Conservation (phyloP, 2,797 vertebrate genomes). For the Alfaro cultratus region DNA sequence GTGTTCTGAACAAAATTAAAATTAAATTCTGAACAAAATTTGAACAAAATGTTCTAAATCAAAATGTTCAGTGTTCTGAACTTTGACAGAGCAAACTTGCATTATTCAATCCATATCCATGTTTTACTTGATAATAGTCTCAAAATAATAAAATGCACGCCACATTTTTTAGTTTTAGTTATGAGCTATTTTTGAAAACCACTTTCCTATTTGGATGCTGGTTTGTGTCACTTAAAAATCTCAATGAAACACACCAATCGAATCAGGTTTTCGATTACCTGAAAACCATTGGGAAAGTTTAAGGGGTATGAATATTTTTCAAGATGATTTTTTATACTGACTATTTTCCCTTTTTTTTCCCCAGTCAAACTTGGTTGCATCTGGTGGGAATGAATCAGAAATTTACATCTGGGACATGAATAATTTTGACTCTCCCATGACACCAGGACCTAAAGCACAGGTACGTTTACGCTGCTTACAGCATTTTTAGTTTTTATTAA, state of each 20-base stretch:
- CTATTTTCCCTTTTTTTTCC: neutral
- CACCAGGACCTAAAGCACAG: slow-evolving; percentile 96
- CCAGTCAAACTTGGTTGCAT: slow-evolving; percentile 93
- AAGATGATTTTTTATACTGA: neutral
- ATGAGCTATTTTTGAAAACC: neutral
- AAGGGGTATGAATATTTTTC: neutral
- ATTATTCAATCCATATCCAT: too few species aligned
- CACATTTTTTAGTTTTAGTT: neutral
- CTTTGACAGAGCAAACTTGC: too few species aligned
- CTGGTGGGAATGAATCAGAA: slow-evolving; percentile 97
- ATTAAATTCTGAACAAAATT: too few species aligned
- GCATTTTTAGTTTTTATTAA: neutral
- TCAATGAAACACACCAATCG: neutral
- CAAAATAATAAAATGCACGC: neutral
- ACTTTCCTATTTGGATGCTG: neutral
- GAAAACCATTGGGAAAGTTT: neutral
- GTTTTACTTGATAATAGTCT: too few species aligned
- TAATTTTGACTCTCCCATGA: slow-evolving; percentile 94
- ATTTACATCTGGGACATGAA: slow-evolving; percentile 99
- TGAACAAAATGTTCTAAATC: too few species aligned
- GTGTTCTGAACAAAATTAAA: too few species aligned
- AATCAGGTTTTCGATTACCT: neutral
- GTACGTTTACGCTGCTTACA: slow-evolving; percentile 36
- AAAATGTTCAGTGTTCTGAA: too few species aligned
- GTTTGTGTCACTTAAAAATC: neutral